phyloP scores from a whole-genome alignment of 2,797 vertebrate genomes.

The Odontamblyopus rebecca region DNA sequence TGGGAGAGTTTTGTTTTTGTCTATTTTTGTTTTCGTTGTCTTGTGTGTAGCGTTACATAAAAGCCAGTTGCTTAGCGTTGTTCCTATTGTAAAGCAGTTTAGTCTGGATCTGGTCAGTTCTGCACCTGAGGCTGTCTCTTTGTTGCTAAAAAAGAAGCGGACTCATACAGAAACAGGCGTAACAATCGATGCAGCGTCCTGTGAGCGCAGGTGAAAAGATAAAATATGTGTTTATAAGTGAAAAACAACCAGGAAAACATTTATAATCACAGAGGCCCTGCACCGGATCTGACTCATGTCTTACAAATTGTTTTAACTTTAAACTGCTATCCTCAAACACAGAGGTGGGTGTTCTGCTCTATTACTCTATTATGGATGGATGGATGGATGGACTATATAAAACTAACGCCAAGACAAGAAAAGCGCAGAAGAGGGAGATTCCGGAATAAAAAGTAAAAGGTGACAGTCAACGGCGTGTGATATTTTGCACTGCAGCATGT shows the following conservation, averaged over 20 bases:
- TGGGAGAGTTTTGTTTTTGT: too few relatives aligned
- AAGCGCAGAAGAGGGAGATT: too few relatives aligned
- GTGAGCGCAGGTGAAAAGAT: background rate
- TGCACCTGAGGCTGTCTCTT: background rate
- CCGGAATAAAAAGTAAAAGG: too few relatives aligned
- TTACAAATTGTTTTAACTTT: background rate
- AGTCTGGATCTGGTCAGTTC: background rate
- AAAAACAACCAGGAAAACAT: background rate
- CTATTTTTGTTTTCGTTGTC: too few relatives aligned
- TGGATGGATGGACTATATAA: too few relatives aligned
- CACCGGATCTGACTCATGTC: background rate
- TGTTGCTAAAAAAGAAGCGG: slow-evolving; percentile 15
- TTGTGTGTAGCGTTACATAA: background rate
- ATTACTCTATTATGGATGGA: too few relatives aligned
- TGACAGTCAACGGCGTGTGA: too few relatives aligned
- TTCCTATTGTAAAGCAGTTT: background rate
- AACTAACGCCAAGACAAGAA: too few relatives aligned
- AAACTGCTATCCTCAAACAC: background rate
- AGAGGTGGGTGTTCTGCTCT: background rate
- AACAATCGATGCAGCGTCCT: background rate
- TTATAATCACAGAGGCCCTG: background rate
- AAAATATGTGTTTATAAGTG: background rate
- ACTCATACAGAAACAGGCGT: background rate
- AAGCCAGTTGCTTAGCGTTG: background rate
- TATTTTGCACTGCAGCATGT: too few relatives aligned